Base-by-base conservation (phyloP, 2,888 invertebrate genomes). In the Drosophila helvetica region DNA sequence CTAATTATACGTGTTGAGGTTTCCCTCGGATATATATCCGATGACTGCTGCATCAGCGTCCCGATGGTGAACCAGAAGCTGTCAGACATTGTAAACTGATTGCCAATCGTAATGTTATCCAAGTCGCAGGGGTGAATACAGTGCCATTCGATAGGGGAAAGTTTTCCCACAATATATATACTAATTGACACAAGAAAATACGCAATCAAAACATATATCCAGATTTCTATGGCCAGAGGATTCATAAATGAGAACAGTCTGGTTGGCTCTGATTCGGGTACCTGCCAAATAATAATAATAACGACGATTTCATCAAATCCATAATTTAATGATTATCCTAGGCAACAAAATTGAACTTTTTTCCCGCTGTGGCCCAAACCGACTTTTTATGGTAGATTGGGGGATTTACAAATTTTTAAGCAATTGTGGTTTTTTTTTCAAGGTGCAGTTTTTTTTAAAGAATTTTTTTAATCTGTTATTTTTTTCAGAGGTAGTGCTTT, bases 41-140 rank as follows among this genome's bases (percentile, higher is more conserved):
- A 95, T 78, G 96, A 96, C 92, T 97, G 96, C 88, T 96, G 96
- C 95, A 97, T 96, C 55, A 97, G 93, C 0, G 96, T 96, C n/a
- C 96, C 97, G 60, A 96, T 96, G 25, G 96, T 95, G 91, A 97
- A 97, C 97, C 97, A 97, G 91, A 97, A 96, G 86, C 96, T 95
- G 57, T 97, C 97, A 33, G 96, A 94, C 75, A 97, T 92, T 22
- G 96, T 95, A 91, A 97, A 97, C 89, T 96, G 96, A 92, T 97
- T 97, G 90, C 95, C 95, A 48, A 79, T 78, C 2, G 68, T 78
- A 4, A 74, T 53, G 10, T 77, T 73, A 15, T 69, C 66, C 15
- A 93, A 90, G 83, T 95, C 94, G 88, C 95, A 95, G 0, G 95
- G 95, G 89, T 95, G 95, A 2, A 95, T 95, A 90, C 95, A 95